Base-by-base conservation (phyloP, 2,888 invertebrate genomes). In the Bombylius discolor region DNA sequence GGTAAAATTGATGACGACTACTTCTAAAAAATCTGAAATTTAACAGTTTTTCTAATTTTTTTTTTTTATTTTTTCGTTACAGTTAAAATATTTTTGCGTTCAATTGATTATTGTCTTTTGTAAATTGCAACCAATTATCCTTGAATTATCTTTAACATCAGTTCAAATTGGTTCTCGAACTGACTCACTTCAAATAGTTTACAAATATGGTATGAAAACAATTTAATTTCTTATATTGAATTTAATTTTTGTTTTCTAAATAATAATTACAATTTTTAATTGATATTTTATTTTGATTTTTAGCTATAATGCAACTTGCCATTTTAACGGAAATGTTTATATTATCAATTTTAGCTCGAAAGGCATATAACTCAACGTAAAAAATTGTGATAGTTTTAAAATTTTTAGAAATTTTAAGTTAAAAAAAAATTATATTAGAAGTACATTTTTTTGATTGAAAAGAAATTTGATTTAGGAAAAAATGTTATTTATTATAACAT, bases 321-420 rank as follows among this genome's bases (percentile, higher is more conserved):
- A 70, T 72, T 56, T 58, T 72, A 54, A 62, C 65, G 31, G 72
- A 72, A 64, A 72, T 72, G 70, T 65, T 68, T 8, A 58, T 71
- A 53, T 67, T 72, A 8, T 72, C 73, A 7, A 63, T 68, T 59
- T 59, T 73, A 61, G 71, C 62, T 0, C 70, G 71, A 57, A 70
- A 66, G 55, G 68, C 71, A 2, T 72, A 72, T 56, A 61, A 62
- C 4, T 71, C 71, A 49, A 47, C n/a, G 12, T 42, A 23, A 23
- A 23, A 11, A 46, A 47, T 47, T 23, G 47, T 47, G 47, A 47
- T 47, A 47, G 23, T 23, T 23, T 23, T 23, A 23, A 23, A 2
- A 23, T 23, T 23, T 23, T 23, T 23, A 23, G 23, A 23, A 23
- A 23, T 23, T 23, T 23, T 23, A 23, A 23, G 23, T 23, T 2